A percentile compares a stretch with the other conserved stretches of the same genome.
phyloP scores from a whole-genome alignment of 2,888 invertebrate species.

The Papilio demoleus region DNA sequence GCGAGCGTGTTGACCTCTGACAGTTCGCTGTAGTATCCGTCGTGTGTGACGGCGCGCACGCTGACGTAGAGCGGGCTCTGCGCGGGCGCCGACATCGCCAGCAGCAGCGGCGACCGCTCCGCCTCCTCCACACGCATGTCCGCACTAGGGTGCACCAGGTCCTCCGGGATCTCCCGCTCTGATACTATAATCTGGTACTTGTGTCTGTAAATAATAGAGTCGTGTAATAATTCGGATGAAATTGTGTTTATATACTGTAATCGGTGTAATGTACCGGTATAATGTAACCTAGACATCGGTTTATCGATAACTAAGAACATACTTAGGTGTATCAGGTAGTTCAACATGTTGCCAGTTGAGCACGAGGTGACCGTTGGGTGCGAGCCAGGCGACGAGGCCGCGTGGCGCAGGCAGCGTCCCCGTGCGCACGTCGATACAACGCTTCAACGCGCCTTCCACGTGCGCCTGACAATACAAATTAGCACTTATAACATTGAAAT shows the following conservation, averaged over 20 bases:
- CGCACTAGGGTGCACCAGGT: constrained; percentile 66
- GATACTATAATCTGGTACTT: constrained; percentile 87
- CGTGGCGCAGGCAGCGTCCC: constrained; percentile 85
- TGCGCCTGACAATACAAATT: constrained; percentile 54
- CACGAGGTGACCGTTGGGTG: constrained; percentile 85
- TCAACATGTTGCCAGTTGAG: constrained; percentile 86
- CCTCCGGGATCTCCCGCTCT: constrained; percentile 75
- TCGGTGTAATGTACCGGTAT: too few relatives aligned
- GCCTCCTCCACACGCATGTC: constrained; percentile 70
- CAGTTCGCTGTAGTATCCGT: constrained; percentile 85
- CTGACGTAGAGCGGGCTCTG: constrained; percentile 84
- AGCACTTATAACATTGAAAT: background rate
- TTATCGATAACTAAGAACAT: too few relatives aligned
- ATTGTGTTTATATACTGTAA: too few relatives aligned
- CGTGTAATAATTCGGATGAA: too few relatives aligned
- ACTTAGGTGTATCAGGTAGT: constrained; percentile 53
- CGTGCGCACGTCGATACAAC: constrained; percentile 74
- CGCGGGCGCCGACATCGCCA: constrained; percentile 77
- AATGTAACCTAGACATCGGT: too few relatives aligned
- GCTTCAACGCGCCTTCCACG: constrained; percentile 57
- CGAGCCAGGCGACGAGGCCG: constrained; percentile 84
- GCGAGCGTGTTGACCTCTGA: constrained; percentile 82
- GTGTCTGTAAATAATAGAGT: too few relatives aligned
- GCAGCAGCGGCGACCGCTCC: constrained; percentile 80
- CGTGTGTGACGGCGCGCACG: constrained; percentile 83